Percentiles rank a stretch among this genome's conserved stretches.
phyloP scores from a whole-genome alignment of 2,113 vertebrate species.

The Nycticebus coucang region DNA sequence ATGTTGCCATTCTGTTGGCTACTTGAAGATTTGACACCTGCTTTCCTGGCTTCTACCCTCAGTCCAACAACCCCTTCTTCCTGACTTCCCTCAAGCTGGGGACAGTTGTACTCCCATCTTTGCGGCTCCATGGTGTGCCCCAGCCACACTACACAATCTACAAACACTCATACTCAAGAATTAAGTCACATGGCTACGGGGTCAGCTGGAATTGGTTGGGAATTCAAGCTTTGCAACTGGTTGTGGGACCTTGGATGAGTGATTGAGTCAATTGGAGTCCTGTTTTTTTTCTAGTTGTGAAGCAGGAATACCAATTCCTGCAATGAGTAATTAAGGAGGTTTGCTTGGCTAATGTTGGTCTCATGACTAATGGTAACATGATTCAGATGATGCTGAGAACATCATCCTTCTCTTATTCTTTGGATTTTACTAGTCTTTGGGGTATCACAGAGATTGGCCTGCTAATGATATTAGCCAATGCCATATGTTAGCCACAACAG shows the following conservation, averaged over 20 bases:
- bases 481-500: not conserved
- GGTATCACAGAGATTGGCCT: not conserved
- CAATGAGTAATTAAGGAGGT: not conserved
- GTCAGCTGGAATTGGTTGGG: not conserved
- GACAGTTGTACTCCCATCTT: not conserved
- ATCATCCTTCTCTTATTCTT: not conserved
- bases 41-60: not conserved
- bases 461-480: not conserved
- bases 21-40: not conserved
- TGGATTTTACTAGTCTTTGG: not conserved
- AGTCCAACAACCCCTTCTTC: not conserved
- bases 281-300: not conserved
- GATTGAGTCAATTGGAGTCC: not conserved
- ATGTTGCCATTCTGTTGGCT: not conserved
- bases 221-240: not conserved
- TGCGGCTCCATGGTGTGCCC: accelerated
- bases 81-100: not conserved
- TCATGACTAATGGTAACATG: not conserved
- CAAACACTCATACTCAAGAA: not conserved
- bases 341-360: not conserved
- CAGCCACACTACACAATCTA: not conserved
- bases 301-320: not conserved
- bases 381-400: not conserved
- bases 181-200: not conserved
- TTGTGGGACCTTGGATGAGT: not conserved